Conservation (phyloP, 1,140 invertebrate genomes). For the Drosophila sulfurigaster region DNA sequence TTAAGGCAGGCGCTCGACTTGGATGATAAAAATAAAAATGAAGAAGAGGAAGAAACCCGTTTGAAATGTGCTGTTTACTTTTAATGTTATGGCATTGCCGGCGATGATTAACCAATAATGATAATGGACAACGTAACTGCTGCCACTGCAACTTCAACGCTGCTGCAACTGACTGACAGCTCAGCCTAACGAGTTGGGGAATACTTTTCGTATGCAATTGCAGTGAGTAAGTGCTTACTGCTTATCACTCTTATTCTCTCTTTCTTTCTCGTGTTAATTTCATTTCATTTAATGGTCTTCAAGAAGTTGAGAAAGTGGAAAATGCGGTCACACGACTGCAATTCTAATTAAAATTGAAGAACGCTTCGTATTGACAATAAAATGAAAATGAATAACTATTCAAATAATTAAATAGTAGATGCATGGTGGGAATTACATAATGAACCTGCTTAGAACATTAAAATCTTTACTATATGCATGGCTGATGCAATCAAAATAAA, state of each 20-base stretch:
- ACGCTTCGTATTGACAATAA: constrained; percentile 34
- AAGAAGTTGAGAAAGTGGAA: constrained; percentile 44
- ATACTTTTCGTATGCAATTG: constrained; percentile 49
- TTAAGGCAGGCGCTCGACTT: constrained; percentile 38
- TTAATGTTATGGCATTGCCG: constrained; percentile 60
- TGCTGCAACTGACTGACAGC: constrained; percentile 33
- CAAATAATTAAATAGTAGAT: constrained; percentile 27
- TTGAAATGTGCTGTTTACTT: constrained; percentile 67
- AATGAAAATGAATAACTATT: constrained; percentile 46
- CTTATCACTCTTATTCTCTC: neutral
- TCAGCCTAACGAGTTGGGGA: constrained; percentile 46
- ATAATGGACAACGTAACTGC: constrained; percentile 47
- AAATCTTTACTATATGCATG: constrained; percentile 8
- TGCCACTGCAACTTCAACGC: constrained; percentile 13
- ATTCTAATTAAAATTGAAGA: constrained; percentile 52
- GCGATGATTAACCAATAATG: constrained; percentile 77
- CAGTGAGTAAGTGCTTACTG: constrained; percentile 33
- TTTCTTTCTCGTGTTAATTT: constrained; percentile 12
- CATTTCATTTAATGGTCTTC: constrained; percentile 37
- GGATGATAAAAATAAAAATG: constrained; percentile 43
- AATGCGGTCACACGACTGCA: constrained; percentile 49
- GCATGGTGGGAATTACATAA: constrained; percentile 21
- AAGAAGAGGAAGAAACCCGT: constrained; percentile 41
- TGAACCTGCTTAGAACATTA: constrained; percentile 10
- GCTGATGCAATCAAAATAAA: constrained; percentile 22